Evolutionary conservation across 2,113 vertebrate species (phyloP), one percentile per base, ranked within the genome.

Genomic region (Mustelus asterias): DNA sequence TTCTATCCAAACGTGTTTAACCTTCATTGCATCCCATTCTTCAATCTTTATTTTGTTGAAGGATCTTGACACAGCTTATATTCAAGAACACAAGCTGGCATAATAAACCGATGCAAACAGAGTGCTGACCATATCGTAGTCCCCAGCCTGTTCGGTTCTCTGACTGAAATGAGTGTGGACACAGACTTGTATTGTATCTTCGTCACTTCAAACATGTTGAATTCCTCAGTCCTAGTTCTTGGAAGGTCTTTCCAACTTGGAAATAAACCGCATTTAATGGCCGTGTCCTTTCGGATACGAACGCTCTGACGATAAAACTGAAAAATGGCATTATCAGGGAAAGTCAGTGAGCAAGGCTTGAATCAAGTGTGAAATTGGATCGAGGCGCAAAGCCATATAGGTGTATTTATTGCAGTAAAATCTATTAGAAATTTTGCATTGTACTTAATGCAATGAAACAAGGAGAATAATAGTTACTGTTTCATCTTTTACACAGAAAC

Each of bases 401-500:
- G 60, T 65, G 14, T 70, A 72, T 95, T 48, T 29, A 65, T 95
- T 44, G 54, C 24, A 63, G 90, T 93, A 14, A 67, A 33, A 20
- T 24, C 14, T 18, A 24, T 83, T 80, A 37, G 24, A 37, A 85
- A 63, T n/a, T 11, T 96, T 88, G 16, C 60, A 96, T 80, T 41
- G 54, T n/a, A 10, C 13, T 90, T 4, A 65, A 88, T 54, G 44
- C 7, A 48, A 2, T 96, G 41, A 4, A 95, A 1, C 86, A 69
- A 6, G 95, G 83, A 96, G 14, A n/a, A 76, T 89, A 14, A 60
- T 33, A n/a, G 24, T 72, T 54, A 41, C 37, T 14, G 6, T 65
- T 0, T 95, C 54, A 58, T 83, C 97, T 96, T 95, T 60, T 96
- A 80, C 96, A 26, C 96, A 99, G 99, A 98, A 98, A 96, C 98